phyloP scores from a whole-genome alignment of 2,888 invertebrate genomes.

The Lissonota sp. region DNA sequence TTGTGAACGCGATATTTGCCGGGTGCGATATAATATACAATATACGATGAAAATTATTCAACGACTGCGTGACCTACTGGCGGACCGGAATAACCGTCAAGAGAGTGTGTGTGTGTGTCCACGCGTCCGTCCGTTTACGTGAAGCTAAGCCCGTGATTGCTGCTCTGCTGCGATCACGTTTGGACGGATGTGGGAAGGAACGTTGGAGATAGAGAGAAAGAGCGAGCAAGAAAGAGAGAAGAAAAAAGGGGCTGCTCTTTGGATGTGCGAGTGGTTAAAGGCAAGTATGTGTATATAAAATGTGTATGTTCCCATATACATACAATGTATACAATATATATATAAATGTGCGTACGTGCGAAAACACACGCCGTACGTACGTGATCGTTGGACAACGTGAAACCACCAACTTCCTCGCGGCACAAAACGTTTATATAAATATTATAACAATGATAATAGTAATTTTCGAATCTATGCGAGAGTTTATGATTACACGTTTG shows the following conservation, averaged over 20 bases:
- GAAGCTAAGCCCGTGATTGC: constrained; percentile 59
- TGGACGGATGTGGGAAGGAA: constrained; percentile 65
- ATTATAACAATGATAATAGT: constrained; percentile 19
- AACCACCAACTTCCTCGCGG: constrained; percentile 30
- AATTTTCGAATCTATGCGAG: constrained; percentile 29
- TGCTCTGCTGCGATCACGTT: constrained; percentile 61
- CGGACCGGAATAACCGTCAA: constrained; percentile 64
- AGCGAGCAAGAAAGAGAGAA: constrained; percentile 29
- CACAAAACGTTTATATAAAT: background rate
- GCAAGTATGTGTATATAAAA: constrained; percentile 16
- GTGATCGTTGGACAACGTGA: constrained; percentile 20
- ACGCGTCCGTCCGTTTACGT: constrained; percentile 66
- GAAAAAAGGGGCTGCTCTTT: constrained; percentile 56
- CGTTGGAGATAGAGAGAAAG: constrained; percentile 1
- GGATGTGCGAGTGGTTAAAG: constrained; percentile 62
- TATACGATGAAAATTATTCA: constrained; percentile 56
- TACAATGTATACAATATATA: background rate
- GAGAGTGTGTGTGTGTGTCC: constrained; percentile 13
- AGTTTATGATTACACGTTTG: constrained; percentile 32
- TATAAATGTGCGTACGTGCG: constrained; percentile 27
- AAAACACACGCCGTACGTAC: constrained; percentile 29
- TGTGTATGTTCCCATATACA: background rate
- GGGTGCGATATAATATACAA: background rate
- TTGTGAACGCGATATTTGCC: constrained; percentile 45
- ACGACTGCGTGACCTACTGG: constrained; percentile 66